Percentiles rank a stretch among this genome's conserved stretches.
phyloP scores from a whole-genome alignment of 2,888 invertebrate species.

The Alloplasta piceator region DNA sequence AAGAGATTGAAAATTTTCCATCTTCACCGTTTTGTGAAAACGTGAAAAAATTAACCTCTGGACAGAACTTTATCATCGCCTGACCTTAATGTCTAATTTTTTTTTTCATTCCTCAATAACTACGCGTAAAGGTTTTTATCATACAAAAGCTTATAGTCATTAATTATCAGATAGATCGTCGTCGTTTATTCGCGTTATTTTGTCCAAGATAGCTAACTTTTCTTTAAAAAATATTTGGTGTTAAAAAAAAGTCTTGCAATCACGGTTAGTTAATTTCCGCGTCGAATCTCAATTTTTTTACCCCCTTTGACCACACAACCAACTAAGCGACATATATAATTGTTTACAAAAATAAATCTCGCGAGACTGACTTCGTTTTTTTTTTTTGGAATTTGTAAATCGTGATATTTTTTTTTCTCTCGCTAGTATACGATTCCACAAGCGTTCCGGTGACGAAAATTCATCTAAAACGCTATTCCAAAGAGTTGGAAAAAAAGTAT shows the following conservation, averaged over 20 bases:
- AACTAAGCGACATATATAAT: slow-evolving; percentile 74
- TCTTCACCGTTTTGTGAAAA: slow-evolving; percentile 7
- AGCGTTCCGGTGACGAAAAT: background rate
- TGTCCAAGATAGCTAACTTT: slow-evolving; percentile 24
- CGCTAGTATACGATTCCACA: background rate
- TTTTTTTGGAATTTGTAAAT: slow-evolving; percentile 10
- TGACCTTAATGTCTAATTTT: slow-evolving; percentile 40
- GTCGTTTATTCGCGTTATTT: slow-evolving; percentile 18
- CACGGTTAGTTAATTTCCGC: slow-evolving; percentile 37
- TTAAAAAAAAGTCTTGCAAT: slow-evolving; percentile 28
- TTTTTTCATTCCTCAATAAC: slow-evolving; percentile 10
- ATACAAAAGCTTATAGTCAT: slow-evolving; percentile 61
- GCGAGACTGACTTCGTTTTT: slow-evolving; percentile 66
- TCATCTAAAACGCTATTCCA: background rate
- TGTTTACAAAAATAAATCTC: slow-evolving; percentile 80
- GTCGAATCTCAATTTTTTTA: slow-evolving; percentile 16
- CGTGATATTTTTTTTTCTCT: background rate
- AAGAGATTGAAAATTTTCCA: slow-evolving; percentile 33
- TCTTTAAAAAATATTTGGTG: slow-evolving; percentile 45
- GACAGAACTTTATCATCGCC: slow-evolving; percentile 33
- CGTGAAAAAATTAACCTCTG: slow-evolving; percentile 13
- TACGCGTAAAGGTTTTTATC: slow-evolving; percentile 53
- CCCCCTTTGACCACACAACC: slow-evolving; percentile 75
- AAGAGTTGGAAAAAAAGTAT: background rate
- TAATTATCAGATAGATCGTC: slow-evolving; percentile 29